Evolutionary conservation across 2,888 invertebrate genomes (phyloP), one percentile per base, ranked within the genome.

Genomic region (Epinotia ramella): DNA sequence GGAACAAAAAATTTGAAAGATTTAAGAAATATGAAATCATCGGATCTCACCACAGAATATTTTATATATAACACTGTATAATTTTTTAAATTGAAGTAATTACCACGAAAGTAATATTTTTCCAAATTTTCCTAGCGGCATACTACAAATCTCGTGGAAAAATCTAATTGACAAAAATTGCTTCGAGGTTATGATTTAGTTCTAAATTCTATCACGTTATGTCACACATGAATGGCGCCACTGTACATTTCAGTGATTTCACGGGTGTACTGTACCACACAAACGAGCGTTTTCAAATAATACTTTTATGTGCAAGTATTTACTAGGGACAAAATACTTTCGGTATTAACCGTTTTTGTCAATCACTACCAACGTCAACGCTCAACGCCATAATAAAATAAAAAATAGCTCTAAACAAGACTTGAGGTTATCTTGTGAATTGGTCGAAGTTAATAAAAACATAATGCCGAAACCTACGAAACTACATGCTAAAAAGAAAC

Each of bases 61-160:
- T 76, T 71, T 68, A 73, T 77, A 79, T 80, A n/a, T 80, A 80
- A 78, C 83, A 81, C 77, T 79, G 83, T 79, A 84, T 66, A 80
- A 81, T 83, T 82, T 82, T 81, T 85, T 87, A 84, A 83, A 84
- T 84, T 79, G 65, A 84, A 82, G 81, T 89, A 91, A 85, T 94
- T 93, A 94, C 94, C 94, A 95, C 85, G 93, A 93, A 81, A 94
- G 84, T 81, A 92, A 91, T 84, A 95, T 94, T 91, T 91, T 94
- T 84, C 94, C 93, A 84, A 95, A 94, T 86, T 88, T 95, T 87
- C 93, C 93, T 88, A 95, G 92, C 91, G 90, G 93, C 95, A 95
- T 95, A 91, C 89, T 94, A 92, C 83, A 82, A 69, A 72, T 83
- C 83, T 83, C 83, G 77, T 81, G 79, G 84, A 83, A 85, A 83